Base-by-base conservation (phyloP, 2,113 vertebrate species). In the Protobothrops flavoviridis region DNA sequence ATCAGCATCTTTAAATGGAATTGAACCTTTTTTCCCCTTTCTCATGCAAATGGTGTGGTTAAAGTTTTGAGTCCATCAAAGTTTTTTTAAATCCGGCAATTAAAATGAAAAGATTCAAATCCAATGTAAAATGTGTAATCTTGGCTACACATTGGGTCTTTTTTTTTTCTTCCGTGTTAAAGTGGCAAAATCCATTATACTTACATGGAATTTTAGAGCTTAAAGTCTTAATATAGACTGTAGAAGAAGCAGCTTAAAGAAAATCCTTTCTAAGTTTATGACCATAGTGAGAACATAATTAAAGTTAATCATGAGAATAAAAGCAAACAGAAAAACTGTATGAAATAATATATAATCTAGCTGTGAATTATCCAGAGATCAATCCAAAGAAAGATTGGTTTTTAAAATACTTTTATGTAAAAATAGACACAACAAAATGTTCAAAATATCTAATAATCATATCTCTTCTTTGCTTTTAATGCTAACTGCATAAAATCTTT, bases 241-340 rank as follows among this genome's bases (percentile, higher is more conserved):
- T 91, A 95, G n/a, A 95, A 92, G 87, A 87, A 94, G 93, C 57
- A 95, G 94, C 96, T 96, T 96, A 96, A 90, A 94, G 96, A 93
- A 97, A 97, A 97, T 97, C 94, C 93, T 95, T 91, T 95, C 92
- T n/a, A 93, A 93, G 88, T 94, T 95, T 93, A 93, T 94, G 48
- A 93, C 92, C 93, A 69, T 48, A 94, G 87, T 55, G 89, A 90
- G 43, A 97, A 96, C 91, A 88, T 94, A 94, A 94, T 96, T 96
- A 96, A 96, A 96, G 93, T 86, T 88, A 91, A 95, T 59, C 48
- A 95, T 93, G 92, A 94, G 96, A 95, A 95, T 94, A 93, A 94
- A 95, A 92, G 55, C 43, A 93, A 15, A 26, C 0, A 29, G 0
- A 8, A 93, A 93, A 94, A 81, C 20, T 20, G 93, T 92, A 61